Conservation (phyloP, 2,888 invertebrate genomes). For the Lumbricus terrestris region DNA sequence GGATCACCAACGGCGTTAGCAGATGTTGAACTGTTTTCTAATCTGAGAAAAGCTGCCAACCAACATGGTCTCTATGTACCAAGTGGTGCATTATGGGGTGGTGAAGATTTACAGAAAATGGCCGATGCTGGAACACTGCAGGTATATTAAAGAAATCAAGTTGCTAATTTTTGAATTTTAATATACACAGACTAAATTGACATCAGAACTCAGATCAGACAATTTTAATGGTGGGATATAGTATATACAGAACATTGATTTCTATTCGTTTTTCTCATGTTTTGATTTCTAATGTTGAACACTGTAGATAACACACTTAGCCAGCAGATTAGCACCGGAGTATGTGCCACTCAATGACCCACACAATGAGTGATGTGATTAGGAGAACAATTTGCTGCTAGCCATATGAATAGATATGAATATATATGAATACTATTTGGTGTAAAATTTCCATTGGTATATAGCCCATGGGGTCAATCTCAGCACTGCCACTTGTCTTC, state of each 20-base stretch:
- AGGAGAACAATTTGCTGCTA: no score
- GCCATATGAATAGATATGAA: no score
- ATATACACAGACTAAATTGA: not conserved
- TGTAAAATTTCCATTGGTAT: no score
- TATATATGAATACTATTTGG: no score
- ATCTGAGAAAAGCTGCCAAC: constrained; percentile 52
- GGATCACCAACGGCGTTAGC: constrained; percentile 65
- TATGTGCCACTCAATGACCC: no score
- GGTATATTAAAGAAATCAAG: constrained; percentile 45
- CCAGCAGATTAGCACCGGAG: no score
- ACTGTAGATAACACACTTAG: not conserved
- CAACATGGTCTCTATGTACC: constrained; percentile 62
- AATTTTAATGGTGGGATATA: no score
- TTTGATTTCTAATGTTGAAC: not conserved
- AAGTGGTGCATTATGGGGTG: constrained; percentile 65
- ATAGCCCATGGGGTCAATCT: no score
- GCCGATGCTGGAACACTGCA: constrained; percentile 61
- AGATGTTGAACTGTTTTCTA: constrained; percentile 53
- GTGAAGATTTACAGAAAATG: constrained; percentile 64
- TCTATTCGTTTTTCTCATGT: not conserved
- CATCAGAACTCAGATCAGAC: not conserved
- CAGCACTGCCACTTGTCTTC: no score
- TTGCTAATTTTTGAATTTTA: not conserved
- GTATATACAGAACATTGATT: not conserved
- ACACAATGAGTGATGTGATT: no score